Evolutionary conservation across 2,797 vertebrate genomes (phyloP).

Genomic region (Myotis planiceps): DNA sequence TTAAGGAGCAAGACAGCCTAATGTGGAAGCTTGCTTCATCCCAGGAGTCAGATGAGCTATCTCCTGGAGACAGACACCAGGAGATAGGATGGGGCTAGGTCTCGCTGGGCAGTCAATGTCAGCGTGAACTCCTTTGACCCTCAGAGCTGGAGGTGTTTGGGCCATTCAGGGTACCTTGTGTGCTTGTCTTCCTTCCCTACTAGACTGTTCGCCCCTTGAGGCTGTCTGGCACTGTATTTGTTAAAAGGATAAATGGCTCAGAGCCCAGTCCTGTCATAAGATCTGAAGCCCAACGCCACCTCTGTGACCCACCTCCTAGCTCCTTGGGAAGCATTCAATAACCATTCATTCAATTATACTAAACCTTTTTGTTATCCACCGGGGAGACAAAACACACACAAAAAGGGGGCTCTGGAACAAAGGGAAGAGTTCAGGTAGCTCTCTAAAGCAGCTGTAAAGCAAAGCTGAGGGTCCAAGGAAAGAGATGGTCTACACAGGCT

Average conservation of each 20-base stretch:
- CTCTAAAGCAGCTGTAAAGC: background rate
- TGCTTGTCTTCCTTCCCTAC: background rate
- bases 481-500: background rate
- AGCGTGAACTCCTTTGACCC: background rate
- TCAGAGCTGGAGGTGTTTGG: background rate
- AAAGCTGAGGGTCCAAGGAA: background rate
- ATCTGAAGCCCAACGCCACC: background rate
- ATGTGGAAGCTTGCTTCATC: background rate
- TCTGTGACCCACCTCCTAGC: background rate
- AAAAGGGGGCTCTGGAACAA: background rate
- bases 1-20: background rate
- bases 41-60: background rate
- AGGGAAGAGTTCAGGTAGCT: background rate
- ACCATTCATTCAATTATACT: background rate
- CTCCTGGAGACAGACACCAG: background rate
- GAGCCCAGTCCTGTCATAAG: background rate
- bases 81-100: background rate
- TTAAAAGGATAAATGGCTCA: background rate
- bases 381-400: background rate
- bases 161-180: accelerated
- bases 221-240: background rate
- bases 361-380: background rate
- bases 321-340: background rate
- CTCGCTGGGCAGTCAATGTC: background rate
- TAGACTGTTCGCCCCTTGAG: background rate